Conservation (phyloP, 1,140 invertebrate species). For the Calliopsis andreniformis region DNA sequence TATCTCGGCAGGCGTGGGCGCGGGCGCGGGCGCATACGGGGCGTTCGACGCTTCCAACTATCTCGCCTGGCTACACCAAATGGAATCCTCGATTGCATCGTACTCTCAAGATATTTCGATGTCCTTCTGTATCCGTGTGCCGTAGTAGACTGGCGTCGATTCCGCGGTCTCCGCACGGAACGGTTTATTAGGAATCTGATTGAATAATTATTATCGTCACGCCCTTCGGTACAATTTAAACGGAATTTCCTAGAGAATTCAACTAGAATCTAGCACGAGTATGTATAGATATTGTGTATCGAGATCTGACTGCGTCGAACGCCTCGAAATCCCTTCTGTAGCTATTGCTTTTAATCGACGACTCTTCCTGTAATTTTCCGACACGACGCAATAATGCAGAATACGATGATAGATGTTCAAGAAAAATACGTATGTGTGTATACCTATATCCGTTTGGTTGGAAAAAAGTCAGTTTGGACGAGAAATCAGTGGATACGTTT, state of each 20-base stretch:
- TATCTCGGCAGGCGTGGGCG: conserved; percentile 27
- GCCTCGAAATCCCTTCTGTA: no score
- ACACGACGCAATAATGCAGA: no score
- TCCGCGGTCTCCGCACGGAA: background rate
- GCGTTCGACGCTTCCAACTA: conserved; percentile 34
- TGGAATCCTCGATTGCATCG: conserved; percentile 39
- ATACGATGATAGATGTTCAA: no score
- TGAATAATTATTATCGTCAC: conserved; percentile 33
- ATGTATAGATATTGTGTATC: background rate
- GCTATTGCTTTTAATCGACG: conserved; percentile 19
- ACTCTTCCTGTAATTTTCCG: background rate
- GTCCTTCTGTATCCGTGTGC: conserved; percentile 19
- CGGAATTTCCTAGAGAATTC: conserved; percentile 6
- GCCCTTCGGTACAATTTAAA: background rate
- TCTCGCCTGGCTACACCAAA: conserved; percentile 3
- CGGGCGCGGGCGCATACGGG: no score
- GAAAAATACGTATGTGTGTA: no score
- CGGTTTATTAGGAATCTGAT: conserved; percentile 41
- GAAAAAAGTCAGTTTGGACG: no score
- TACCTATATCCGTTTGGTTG: no score
- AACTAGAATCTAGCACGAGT: background rate
- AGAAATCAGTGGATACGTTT: no score
- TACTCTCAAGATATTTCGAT: conserved; percentile 25
- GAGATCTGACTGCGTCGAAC: background rate
- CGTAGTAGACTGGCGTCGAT: background rate